Evolutionary conservation across 1,140 invertebrate genomes (phyloP), one percentile per base, ranked within the genome.

Genomic region (Copidosoma floridanum): DNA sequence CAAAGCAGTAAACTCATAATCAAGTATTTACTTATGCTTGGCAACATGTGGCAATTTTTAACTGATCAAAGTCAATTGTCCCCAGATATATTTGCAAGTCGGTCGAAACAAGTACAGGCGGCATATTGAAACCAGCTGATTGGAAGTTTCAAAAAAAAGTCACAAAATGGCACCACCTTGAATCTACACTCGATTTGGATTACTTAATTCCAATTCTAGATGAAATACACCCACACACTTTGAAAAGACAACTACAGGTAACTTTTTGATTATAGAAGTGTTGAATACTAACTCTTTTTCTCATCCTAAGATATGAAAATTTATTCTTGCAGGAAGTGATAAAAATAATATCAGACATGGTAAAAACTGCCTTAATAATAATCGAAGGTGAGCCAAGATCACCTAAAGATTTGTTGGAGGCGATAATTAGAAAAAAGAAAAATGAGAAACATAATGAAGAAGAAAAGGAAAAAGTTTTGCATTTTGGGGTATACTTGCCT

Each of bases 121-220:
- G 67, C 37, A 67, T 71, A 27, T 71, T 85, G 8, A 85, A 83
- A 68, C 81, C 83, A 61, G 82, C 82, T 23, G 85, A 88, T 6
- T 85, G 85, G 81, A 88, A 88, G 66, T 86, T 89, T 73, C 73
- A 85, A 64, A 71, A 82, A 0, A 86, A 85, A 72, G 63, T 76
- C 2, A 83, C 81, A 4, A 84, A 84, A 65, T 92, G 89, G 89
- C 82, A 86, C 64, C 82, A 85, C 67, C 70, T 92, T n/a, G 84
- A 89, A 66, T 86, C 87, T 64, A 79, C 84, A 62, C 82, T 88
- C 69, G 84, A 88, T 68, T 83, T 92, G 71, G 85, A 91, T 76
- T 81, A 84, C 67, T 70, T 84, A 29, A 86, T 88, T 71, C 82
- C 85, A 38, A 83, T 89, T 40, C 75, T 82, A 61, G 78, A 82